Conservation (phyloP, 2,113 vertebrate species). For the Fulmarus glacialis region DNA sequence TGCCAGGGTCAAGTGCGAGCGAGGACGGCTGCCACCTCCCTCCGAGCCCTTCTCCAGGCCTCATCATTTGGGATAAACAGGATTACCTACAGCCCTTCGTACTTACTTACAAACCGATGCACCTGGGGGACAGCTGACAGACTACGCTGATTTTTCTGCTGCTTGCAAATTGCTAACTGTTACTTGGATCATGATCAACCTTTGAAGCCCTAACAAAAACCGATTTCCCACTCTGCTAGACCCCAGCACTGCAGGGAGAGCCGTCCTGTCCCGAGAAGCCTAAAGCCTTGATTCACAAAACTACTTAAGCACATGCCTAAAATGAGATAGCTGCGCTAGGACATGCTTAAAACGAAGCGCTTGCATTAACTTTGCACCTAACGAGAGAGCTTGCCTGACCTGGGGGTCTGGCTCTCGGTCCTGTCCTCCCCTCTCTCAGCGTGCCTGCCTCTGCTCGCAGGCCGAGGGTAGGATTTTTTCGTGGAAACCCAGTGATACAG, state of each 20-base stretch:
- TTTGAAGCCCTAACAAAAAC: not conserved
- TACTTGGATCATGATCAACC: not conserved
- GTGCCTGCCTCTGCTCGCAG: not conserved
- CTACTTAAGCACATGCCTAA: not conserved
- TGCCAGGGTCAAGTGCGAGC: not conserved
- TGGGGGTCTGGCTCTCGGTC: not conserved
- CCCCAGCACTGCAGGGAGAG: not conserved
- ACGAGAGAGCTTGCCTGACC: not conserved
- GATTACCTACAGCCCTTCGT: not conserved
- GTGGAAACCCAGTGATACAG: not conserved
- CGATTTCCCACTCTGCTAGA: not conserved
- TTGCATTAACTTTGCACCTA: not conserved
- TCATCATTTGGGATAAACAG: not conserved
- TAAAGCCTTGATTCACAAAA: not conserved
- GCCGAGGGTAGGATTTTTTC: not conserved
- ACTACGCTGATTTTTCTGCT: not conserved
- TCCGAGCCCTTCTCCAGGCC: not conserved
- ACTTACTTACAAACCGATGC: fast-evolving
- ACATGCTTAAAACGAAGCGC: fast-evolving
- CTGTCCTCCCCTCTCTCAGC: not conserved
- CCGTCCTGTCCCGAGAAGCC: not conserved
- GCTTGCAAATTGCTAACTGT: fast-evolving
- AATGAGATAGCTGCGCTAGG: not conserved
- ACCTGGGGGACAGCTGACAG: not conserved
- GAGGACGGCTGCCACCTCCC: not conserved